Evolutionary conservation across 1,140 invertebrate genomes (phyloP), one percentile per base, ranked within the genome.

Genomic region (Heterodera carotae): DNA sequence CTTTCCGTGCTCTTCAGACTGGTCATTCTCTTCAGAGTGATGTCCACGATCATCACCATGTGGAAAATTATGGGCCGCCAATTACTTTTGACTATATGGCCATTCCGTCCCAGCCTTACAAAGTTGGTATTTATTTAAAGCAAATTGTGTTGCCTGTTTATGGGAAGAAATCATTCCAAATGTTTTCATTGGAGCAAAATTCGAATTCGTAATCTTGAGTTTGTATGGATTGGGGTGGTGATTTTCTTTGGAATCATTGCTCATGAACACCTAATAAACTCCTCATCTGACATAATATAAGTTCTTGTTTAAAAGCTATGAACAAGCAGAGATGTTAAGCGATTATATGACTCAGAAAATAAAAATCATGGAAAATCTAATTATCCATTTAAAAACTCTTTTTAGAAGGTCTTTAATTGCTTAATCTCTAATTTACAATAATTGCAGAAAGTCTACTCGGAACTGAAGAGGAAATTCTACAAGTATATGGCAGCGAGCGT

Each of bases 51-150:
- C 12, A 56, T 22, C 48, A 74, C 10, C 71, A 59, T 7, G 56
- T 18, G 12, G 71, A 22, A 27, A 74, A 74, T 56, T 27, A 43
- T 34, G 71, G 71, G 39, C 71, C 71, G 15, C 53, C 25, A 2
- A 66, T 74, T 36, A 74, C 71, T 34, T 56, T 18, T 31, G 71
- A 74, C 12, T 74, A 74, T 64, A 43, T 33, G 31, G 25, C 71
- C 25, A 64, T 74, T 64, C 71, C 71, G 2, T 59, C 39, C 15
- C 33, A 74, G n/a, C 71, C 71, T 2, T 74, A 36, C 22, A 62
- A 74, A 56, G 71, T 64, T 74, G 60, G n/a, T 25, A 4, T 27
- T 66, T 27, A 15, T 33, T 34, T 66, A 10, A 18, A 27, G 10
- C 22, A 34, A 66, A 29, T 18, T 66, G n/a, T n/a, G n/a, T n/a